These are phyloP conservation scores for Oceanites oceanicus DNA, from an alignment of 2,113 vertebrate species.

Conservation along the genomic window DNA sequence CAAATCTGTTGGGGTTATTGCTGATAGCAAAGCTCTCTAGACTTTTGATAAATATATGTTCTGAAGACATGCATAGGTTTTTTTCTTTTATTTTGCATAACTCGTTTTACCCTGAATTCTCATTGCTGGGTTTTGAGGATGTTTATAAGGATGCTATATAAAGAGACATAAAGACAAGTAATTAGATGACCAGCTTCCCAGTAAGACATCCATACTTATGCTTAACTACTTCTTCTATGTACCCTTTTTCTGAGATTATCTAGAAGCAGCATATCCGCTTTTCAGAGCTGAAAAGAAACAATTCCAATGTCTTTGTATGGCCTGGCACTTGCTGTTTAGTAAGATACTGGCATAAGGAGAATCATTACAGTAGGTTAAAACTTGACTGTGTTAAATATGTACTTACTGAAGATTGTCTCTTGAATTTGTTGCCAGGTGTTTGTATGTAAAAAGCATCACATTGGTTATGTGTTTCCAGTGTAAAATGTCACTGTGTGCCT, in stretches of 20 bases:
- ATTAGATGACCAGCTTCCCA: background rate
- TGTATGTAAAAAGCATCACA: background rate
- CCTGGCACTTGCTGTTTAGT: background rate
- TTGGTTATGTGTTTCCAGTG: background rate
- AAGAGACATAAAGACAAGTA: background rate
- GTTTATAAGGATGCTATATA: background rate
- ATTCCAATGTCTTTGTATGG: background rate
- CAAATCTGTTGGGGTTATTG: background rate
- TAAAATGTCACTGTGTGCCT: background rate
- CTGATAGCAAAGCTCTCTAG: background rate
- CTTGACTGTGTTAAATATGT: background rate
- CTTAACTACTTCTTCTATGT: background rate
- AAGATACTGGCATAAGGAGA: background rate
- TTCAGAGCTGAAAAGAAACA: background rate
- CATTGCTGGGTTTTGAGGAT: background rate
- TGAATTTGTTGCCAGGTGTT: background rate
- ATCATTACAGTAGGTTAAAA: background rate
- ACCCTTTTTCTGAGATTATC: background rate
- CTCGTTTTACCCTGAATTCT: background rate
- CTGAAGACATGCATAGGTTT: rapidly evolving
- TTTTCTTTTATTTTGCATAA: background rate
- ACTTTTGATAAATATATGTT: background rate
- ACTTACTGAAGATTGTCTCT: background rate
- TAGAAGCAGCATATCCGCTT: background rate
- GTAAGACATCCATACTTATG: background rate